A percentile compares a stretch with the other conserved stretches of the same genome.
phyloP scores from a whole-genome alignment of 2,888 invertebrate species.

The Dryocosmus kuriphilus region DNA sequence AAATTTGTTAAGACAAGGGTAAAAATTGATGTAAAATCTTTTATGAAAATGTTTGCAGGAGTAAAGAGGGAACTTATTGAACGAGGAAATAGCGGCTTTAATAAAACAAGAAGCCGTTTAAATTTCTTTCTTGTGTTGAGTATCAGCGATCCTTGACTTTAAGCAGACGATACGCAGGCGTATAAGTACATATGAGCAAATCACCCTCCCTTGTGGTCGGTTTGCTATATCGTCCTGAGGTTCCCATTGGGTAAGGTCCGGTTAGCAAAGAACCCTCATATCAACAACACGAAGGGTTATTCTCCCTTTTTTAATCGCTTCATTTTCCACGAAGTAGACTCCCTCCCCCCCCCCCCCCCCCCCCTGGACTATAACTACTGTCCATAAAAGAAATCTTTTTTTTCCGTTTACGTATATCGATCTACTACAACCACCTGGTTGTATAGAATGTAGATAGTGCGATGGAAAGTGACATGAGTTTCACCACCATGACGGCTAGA shows the following conservation, averaged over 20 bases:
- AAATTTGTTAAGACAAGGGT: neutral
- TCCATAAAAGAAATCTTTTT: neutral
- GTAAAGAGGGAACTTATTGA: neutral
- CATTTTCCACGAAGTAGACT: constrained; percentile 7
- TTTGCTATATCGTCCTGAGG: constrained; percentile 44
- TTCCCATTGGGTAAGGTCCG: constrained; percentile 64
- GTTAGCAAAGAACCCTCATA: constrained; percentile 46
- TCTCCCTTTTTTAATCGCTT: constrained; percentile 41
- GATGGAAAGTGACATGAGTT: no score
- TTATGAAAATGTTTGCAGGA: neutral
- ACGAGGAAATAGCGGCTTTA: constrained; percentile 20
- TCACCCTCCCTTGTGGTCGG: constrained; percentile 46
- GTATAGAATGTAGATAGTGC: no score
- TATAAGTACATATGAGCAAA: constrained; percentile 15
- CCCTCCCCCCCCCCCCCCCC: neutral
- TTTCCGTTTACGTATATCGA: no score
- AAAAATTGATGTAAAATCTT: no score
- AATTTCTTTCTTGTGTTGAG: constrained; percentile 13
- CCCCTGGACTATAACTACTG: neutral
- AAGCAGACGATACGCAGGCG: constrained; percentile 27
- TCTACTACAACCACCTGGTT: no score
- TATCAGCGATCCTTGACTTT: constrained; percentile 13
- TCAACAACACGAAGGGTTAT: constrained; percentile 39
- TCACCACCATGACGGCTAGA: no score
- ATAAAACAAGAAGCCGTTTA: constrained; percentile 8